These are phyloP conservation scores for Andricus quercusramuli DNA, from an alignment of 2,888 invertebrate species.

Conservation along the genomic window DNA sequence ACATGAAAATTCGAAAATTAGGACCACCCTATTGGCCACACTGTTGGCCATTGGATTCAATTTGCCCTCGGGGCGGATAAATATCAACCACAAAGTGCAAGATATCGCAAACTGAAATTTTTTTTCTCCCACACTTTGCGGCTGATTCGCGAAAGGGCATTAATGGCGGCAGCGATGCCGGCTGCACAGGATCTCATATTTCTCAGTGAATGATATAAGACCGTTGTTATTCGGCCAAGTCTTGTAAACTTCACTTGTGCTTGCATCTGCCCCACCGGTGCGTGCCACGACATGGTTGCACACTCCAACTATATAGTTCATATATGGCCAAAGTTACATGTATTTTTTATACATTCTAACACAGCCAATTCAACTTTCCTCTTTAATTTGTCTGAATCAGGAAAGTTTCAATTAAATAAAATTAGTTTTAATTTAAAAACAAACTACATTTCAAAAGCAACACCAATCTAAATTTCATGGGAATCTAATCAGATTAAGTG, in stretches of 20 bases:
- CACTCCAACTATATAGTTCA: neutral
- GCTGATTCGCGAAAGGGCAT: slow-evolving; percentile 33
- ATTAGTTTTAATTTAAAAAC: too few relatives aligned
- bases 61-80: slow-evolving; percentile 15
- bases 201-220: slow-evolving; percentile 73
- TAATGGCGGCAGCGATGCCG: slow-evolving; percentile 37
- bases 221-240: slow-evolving; percentile 67
- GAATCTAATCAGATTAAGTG: too few relatives aligned
- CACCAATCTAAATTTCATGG: too few relatives aligned
- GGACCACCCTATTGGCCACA: too few relatives aligned
- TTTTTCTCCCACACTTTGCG: slow-evolving; percentile 5
- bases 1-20: too few relatives aligned
- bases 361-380: neutral
- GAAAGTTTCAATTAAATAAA: too few relatives aligned
- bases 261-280: slow-evolving; percentile 62
- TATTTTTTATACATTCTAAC: neutral
- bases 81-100: slow-evolving; percentile 26
- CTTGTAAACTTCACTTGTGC: slow-evolving; percentile 70
- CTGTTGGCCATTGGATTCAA: neutral
- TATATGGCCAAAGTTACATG: neutral
- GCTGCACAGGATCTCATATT: slow-evolving; percentile 63
- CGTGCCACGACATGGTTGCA: slow-evolving; percentile 25
- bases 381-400: too few relatives aligned
- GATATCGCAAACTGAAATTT: slow-evolving; percentile 26
- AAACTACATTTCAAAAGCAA: too few relatives aligned